Base-by-base conservation (phyloP, 2,888 invertebrate species). In the Abrostola triplasia region DNA sequence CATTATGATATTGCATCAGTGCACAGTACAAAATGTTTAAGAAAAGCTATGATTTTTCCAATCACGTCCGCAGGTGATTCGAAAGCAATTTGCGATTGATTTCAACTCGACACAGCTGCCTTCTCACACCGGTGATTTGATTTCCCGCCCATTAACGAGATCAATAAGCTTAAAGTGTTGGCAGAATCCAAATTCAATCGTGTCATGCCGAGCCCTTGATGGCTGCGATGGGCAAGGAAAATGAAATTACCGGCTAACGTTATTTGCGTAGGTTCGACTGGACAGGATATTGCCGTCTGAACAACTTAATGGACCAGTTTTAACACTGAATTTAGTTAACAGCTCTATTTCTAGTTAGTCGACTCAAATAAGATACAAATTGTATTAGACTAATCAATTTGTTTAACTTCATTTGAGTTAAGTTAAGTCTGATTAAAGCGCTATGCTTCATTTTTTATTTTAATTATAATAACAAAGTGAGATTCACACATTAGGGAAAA, bases 211-310 rank as follows among this genome's bases (percentile, higher is more conserved):
- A 64, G 61, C 77, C 67, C 66, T 67, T 69, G 66, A 80, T 73
- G 55, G 63, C 66, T 53, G 62, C 61, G 73, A 83, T 83, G 76
- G 78, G 76, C 73, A 65, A 63, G 66, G 76, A 77, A 83, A 88
- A 88, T 85, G 71, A 76, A 83, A 83, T 90, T 84, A 81, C 77
- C 70, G 67, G 73, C 67, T 69, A 77, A 71, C 73, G 67, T 75
- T 73, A 81, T 73, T 76, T 80, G 76, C 80, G 79, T 77, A 76
- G 79, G 72, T 73, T 80, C 75, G 82, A 77, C 76, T 83, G 77
- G 81, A 86, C 87, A 85, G 91, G 92, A 91, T 89, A 91, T 93
- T 90, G 80, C 84, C 73, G 86, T 87, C 88, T 88, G 83, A 79
- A 76, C 73, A 77, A 72, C 65, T 79, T 78, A 79, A 80, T 79